Conservation (phyloP, 2,888 invertebrate genomes). For the Fragum whitleyi region DNA sequence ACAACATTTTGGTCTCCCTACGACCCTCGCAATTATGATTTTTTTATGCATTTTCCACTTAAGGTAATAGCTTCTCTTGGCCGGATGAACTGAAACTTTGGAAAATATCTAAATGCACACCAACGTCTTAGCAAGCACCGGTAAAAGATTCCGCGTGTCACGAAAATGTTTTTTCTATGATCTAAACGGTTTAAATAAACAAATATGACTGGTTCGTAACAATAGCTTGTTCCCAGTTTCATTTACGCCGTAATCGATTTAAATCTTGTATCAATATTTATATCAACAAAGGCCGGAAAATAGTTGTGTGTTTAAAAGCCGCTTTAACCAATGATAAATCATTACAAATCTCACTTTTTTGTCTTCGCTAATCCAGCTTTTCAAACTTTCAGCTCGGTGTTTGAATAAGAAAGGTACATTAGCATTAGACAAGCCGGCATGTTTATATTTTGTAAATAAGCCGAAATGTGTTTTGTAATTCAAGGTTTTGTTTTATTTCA, state of each 20-base stretch:
- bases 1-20: too few relatives aligned
- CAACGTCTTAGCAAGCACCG: too few relatives aligned
- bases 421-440: too few relatives aligned
- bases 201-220: conserved; percentile 9
- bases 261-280: conserved; percentile 13
- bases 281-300: conserved; percentile 18
- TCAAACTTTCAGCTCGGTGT: background rate
- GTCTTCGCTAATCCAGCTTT: conserved; percentile 4
- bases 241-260: background rate
- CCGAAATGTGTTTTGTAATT: too few relatives aligned
- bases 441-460: too few relatives aligned
- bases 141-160: background rate
- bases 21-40: too few relatives aligned
- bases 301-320: conserved; percentile 21
- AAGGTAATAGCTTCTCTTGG: too few relatives aligned
- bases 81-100: too few relatives aligned
- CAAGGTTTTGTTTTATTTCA: too few relatives aligned
- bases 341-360: conserved; percentile 5
- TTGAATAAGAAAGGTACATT: background rate
- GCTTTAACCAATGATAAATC: conserved; percentile 13
- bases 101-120: too few relatives aligned
- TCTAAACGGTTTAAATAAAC: background rate
- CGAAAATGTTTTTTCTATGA: background rate
- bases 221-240: conserved; percentile 4
- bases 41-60: too few relatives aligned